Evolutionary conservation across 2,888 invertebrate genomes (phyloP).

Genomic region (Chironomus tentans): DNA sequence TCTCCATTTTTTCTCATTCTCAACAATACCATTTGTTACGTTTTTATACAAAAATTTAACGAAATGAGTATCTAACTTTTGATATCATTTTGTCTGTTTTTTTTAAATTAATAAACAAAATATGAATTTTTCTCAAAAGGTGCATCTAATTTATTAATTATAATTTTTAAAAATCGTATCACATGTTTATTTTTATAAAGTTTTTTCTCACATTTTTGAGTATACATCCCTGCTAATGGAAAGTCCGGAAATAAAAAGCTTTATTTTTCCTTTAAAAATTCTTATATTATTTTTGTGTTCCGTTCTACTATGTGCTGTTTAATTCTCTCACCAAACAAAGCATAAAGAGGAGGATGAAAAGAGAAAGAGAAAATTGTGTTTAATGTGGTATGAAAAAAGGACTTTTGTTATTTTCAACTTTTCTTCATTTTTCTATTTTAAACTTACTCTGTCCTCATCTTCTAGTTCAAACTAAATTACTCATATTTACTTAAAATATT

Average conservation of each 20-base stretch:
- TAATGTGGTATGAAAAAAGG: constrained; percentile 9
- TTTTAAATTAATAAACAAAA: too few relatives aligned
- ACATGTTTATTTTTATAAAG: neutral
- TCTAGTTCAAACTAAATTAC: neutral
- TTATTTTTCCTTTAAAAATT: too few relatives aligned
- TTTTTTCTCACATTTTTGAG: neutral
- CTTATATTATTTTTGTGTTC: too few relatives aligned
- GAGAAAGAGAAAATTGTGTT: neutral
- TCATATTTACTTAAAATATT: neutral
- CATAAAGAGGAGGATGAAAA: too few relatives aligned
- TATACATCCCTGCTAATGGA: too few relatives aligned
- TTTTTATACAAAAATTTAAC: neutral
- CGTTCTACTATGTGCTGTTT: too few relatives aligned
- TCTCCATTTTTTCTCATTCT: neutral
- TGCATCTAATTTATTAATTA: too few relatives aligned
- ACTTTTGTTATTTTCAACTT: neutral
- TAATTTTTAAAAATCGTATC: too few relatives aligned
- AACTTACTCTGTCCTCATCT: neutral
- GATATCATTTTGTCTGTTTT: too few relatives aligned
- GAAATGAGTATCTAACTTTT: neutral
- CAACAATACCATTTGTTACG: neutral
- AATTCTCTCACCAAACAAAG: too few relatives aligned
- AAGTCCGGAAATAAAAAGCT: too few relatives aligned
- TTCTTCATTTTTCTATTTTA: neutral
- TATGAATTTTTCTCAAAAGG: too few relatives aligned